These are phyloP conservation scores for Lepilemur ruficaudatus DNA, from an alignment of 2,797 vertebrate species.

Conservation along the genomic window DNA sequence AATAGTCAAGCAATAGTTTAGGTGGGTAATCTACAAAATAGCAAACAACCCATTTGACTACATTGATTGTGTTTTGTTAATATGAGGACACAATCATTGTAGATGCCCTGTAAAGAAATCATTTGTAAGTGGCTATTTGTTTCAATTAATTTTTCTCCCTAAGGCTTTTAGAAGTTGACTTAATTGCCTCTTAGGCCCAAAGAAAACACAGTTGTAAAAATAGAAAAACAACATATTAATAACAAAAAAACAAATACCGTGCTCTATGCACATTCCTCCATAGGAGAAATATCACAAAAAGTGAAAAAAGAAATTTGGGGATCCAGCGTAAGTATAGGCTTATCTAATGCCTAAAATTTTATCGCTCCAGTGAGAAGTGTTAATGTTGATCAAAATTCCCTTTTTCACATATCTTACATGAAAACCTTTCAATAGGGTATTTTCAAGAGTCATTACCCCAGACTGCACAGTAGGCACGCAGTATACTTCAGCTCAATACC, in stretches of 20 bases:
- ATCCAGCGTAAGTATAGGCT: slow-evolving; percentile 71
- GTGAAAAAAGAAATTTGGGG: slow-evolving; percentile 77
- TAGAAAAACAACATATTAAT: slow-evolving; percentile 79
- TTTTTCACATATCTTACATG: slow-evolving; percentile 77
- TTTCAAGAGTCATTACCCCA: slow-evolving; percentile 83
- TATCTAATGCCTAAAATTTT: slow-evolving; percentile 53
- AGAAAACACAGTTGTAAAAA: slow-evolving; percentile 80
- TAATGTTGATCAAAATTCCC: slow-evolving; percentile 82
- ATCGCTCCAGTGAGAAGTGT: slow-evolving; percentile 78
- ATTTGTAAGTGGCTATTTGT: slow-evolving; percentile 61
- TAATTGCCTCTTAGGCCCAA: slow-evolving; percentile 77
- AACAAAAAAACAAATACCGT: slow-evolving; percentile 81
- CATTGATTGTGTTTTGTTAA: slow-evolving; percentile 40
- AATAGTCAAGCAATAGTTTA: slow-evolving; percentile 58
- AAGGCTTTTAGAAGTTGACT: slow-evolving; percentile 69
- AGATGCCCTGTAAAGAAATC: slow-evolving; percentile 51
- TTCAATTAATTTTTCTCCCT: slow-evolving; percentile 59
- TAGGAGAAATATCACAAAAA: slow-evolving; percentile 82
- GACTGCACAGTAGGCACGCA: slow-evolving; percentile 82
- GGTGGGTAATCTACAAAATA: slow-evolving; percentile 62
- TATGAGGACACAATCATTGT: slow-evolving; percentile 30
- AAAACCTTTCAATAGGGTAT: slow-evolving; percentile 82
- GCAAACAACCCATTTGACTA: slow-evolving; percentile 55
- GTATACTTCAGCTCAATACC: slow-evolving; percentile 64
- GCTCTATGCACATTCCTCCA: slow-evolving; percentile 81